phyloP scores from a whole-genome alignment of 37 sponge, comb jelly and placozoan species.

The Diacarnus erythraeanus region DNA sequence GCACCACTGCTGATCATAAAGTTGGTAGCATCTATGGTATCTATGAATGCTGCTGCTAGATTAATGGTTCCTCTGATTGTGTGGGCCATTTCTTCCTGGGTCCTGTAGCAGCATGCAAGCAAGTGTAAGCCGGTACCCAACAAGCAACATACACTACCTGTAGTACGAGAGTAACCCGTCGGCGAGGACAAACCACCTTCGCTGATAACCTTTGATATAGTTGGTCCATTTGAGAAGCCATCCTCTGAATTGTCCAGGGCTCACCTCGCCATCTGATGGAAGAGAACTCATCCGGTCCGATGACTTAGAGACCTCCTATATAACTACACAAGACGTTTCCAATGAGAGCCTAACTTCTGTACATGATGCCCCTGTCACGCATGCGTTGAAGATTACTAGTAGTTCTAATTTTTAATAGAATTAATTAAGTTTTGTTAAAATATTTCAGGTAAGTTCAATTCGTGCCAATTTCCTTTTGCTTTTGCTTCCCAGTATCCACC shows the following conservation, averaged over 20 bases:
- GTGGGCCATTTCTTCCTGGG: slow-evolving; percentile 98
- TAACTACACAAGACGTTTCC: too few species aligned
- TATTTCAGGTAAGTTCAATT: slow-evolving; percentile 44
- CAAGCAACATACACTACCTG: slow-evolving; percentile 48
- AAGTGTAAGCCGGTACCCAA: too few species aligned
- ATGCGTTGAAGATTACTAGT: too few species aligned
- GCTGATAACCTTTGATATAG: slow-evolving; percentile 97
- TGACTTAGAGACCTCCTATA: too few species aligned
- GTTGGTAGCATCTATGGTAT: slow-evolving; percentile 79
- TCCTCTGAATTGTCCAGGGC: slow-evolving; percentile 71
- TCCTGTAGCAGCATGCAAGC: slow-evolving; percentile 71
- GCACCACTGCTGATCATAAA: slow-evolving; percentile 96
- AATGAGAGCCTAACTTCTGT: too few species aligned
- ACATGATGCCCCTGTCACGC: too few species aligned
- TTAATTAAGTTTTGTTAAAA: too few species aligned
- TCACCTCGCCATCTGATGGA: too few species aligned
- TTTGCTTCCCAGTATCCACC: slow-evolving; percentile 97
- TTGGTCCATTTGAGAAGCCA: slow-evolving; percentile 99
- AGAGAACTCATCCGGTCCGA: too few species aligned
- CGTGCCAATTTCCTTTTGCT: slow-evolving; percentile 38
- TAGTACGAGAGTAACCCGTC: slow-evolving; percentile 96
- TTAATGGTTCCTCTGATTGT: slow-evolving; percentile 95
- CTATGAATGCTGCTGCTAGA: slow-evolving; percentile 87
- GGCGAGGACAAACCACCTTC: slow-evolving; percentile 93
- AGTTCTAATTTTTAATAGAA: too few species aligned